These are phyloP conservation scores for Chelonus formosanus DNA, from an alignment of 2,888 invertebrate genomes.

Conservation along the genomic window DNA sequence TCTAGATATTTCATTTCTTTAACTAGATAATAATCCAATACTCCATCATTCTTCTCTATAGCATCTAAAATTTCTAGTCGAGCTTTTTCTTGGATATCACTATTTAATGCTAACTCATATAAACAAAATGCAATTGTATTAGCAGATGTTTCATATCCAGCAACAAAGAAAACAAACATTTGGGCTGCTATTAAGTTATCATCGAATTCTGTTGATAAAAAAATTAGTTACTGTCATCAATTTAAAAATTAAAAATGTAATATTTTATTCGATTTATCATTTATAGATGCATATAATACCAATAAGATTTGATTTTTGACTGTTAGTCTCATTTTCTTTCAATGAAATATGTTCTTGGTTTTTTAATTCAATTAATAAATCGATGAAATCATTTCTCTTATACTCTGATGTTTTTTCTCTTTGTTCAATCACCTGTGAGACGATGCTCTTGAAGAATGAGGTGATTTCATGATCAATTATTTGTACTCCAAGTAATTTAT, in stretches of 20 bases:
- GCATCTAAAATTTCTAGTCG: slow-evolving; percentile 54
- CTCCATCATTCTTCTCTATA: slow-evolving; percentile 48
- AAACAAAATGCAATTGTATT: slow-evolving; percentile 61
- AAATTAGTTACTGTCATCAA: slow-evolving; percentile 7
- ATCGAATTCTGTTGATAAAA: slow-evolving; percentile 48
- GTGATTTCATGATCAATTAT: slow-evolving; percentile 56
- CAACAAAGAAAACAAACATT: slow-evolving; percentile 61
- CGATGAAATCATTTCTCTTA: slow-evolving; percentile 62
- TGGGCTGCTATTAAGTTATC: slow-evolving; percentile 60
- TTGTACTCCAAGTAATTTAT: slow-evolving; percentile 50
- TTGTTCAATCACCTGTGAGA: slow-evolving; percentile 57
- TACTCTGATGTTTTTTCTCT: slow-evolving; percentile 44
- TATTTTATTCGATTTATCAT: no score
- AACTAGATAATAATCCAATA: slow-evolving; percentile 58
- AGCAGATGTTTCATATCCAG: slow-evolving; percentile 62
- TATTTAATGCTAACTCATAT: slow-evolving; percentile 57
- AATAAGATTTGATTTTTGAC: no score
- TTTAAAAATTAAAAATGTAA: background rate
- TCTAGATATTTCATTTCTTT: slow-evolving; percentile 62
- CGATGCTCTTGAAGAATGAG: slow-evolving; percentile 57
- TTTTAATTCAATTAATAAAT: slow-evolving; percentile 61
- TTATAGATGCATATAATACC: no score
- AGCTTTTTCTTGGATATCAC: slow-evolving; percentile 54
- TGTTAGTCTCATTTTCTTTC: no score
- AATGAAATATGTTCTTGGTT: slow-evolving; percentile 37